Conservation (phyloP, 2,888 invertebrate genomes). For the Eupithecia vulgata region DNA sequence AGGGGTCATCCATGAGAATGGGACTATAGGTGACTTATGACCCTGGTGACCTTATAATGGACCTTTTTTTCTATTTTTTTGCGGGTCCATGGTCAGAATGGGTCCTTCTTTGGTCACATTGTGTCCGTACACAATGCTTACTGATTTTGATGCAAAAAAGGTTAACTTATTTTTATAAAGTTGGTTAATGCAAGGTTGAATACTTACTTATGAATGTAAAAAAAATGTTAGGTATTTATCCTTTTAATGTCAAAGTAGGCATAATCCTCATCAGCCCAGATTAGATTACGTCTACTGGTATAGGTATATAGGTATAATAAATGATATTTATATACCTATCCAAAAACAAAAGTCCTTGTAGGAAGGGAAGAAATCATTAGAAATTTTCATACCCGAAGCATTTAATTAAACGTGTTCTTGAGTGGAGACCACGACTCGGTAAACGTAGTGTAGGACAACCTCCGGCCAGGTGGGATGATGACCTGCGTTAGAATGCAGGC, state of each 20-base stretch:
- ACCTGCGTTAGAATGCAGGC: too few relatives aligned
- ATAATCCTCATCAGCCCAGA: too few relatives aligned
- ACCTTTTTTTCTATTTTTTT: slow-evolving; percentile 50
- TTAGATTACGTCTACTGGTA: too few relatives aligned
- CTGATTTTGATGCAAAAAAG: slow-evolving; percentile 71
- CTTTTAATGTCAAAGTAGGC: too few relatives aligned
- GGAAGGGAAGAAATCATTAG: background rate
- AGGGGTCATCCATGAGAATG: slow-evolving; percentile 36
- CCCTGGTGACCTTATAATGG: slow-evolving; percentile 53
- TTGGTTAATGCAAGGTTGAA: background rate
- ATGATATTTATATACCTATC: too few relatives aligned
- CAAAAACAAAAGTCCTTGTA: background rate
- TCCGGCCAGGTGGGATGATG: too few relatives aligned
- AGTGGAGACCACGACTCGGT: too few relatives aligned
- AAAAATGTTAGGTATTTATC: background rate
- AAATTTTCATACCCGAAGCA: background rate
- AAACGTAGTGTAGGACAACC: too few relatives aligned
- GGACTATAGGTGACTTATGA: slow-evolving; percentile 60
- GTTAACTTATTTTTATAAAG: slow-evolving; percentile 7
- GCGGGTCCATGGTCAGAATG: slow-evolving; percentile 65
- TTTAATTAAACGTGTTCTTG: too few relatives aligned
- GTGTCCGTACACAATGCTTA: slow-evolving; percentile 66
- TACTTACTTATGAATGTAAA: background rate
- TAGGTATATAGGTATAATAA: too few relatives aligned
- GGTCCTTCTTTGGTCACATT: slow-evolving; percentile 63